A percentile compares a stretch with the other conserved stretches of the same genome.
Evolutionary conservation across 2,888 invertebrate genomes (phyloP).

Genomic region (Meteorus cinctellus): DNA sequence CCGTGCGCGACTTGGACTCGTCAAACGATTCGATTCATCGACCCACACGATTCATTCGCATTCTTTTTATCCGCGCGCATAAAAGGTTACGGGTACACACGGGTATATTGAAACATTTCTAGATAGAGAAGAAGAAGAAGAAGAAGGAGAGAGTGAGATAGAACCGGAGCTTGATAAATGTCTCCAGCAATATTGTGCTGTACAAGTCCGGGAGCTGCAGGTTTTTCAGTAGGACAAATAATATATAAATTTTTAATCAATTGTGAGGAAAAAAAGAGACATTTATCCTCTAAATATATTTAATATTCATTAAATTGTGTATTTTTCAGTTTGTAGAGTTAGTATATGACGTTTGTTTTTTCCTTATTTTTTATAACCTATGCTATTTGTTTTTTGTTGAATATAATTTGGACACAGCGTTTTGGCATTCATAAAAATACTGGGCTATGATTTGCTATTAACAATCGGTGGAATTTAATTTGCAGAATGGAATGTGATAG

Average conservation of each 20-base stretch:
- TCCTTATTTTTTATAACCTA: too few relatives aligned
- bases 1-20: constrained; percentile 31
- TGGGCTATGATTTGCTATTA: too few relatives aligned
- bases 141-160: neutral
- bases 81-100: constrained; percentile 43
- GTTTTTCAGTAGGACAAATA: constrained; percentile 8
- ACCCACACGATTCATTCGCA: constrained; percentile 44
- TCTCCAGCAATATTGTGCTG: constrained; percentile 5
- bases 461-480: too few relatives aligned
- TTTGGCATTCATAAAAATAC: too few relatives aligned
- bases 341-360: too few relatives aligned
- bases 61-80: constrained; percentile 30
- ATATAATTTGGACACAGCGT: too few relatives aligned
- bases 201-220: constrained; percentile 24
- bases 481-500: too few relatives aligned
- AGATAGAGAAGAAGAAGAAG: neutral
- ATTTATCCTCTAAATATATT: neutral
- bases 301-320: neutral
- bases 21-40: constrained; percentile 42
- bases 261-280: neutral
- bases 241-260: neutral
- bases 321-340: too few relatives aligned
- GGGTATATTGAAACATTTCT: constrained; percentile 12
- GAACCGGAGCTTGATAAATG: constrained; percentile 44
- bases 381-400: too few relatives aligned